Evolutionary conservation across 1,140 invertebrate species (phyloP), one percentile per base, ranked within the genome.

Genomic region (Ostrea denselamellosa): DNA sequence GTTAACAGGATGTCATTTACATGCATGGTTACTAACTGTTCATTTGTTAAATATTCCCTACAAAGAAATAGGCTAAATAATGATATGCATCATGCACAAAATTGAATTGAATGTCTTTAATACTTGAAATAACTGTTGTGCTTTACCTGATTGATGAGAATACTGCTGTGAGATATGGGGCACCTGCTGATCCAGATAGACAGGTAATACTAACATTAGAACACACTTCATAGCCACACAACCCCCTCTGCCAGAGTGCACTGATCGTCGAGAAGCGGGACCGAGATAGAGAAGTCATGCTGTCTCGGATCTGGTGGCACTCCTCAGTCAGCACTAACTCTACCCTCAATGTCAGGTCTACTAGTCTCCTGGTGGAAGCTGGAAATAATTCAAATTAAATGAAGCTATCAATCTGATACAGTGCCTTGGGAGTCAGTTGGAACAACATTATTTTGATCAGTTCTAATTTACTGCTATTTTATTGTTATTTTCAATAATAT

Each of bases 311-410:
- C 51, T 44, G 14, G 22, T 44, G 17, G 65, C 86, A 87, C 5
- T 14, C 25, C 10, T 34, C 62, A 62, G 86, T 87, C 77, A 87
- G 19, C 14, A 58, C 52, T 81, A 83, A 83, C 8, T 83, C 25
- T 9, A 87, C 51, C 51, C 22, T 87, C 28, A 87, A 28, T 17
- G 22, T 5, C 17, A 87, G 19, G 52, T 87, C 83, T 2, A 87
- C 28, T 7, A 58, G 81, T 65, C 51, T 51, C 34, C 86, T 83
- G 12, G 62, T 71, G 62, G 54, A 81, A 83, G 86, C 86, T 87
- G n/a, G 28, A 87, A 87, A 34, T 22, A 22, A 81, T 81, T 17
- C 25, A 25, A 81, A 81, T 17, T 25, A 25, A 14, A 81, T 44
- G 34, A 44, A 44, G 34, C 5, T 44, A 44, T 5, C 34, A 44